Evolutionary conservation across 2,888 invertebrate genomes (phyloP), one percentile per base, ranked within the genome.

Genomic region (Drosophila paracracens): DNA sequence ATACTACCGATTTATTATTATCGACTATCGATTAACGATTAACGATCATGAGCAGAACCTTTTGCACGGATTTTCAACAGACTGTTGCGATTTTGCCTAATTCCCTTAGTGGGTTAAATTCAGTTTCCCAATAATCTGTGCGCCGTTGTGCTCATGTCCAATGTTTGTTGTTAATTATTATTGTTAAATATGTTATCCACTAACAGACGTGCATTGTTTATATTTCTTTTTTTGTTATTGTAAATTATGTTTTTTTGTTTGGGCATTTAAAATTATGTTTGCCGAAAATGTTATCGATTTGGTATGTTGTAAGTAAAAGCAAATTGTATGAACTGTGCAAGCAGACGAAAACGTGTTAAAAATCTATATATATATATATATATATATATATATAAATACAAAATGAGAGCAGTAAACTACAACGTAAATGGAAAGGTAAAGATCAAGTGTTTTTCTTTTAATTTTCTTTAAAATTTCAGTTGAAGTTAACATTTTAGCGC

Each of bases 91-190:
- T 92, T 92, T 92, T 91, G 91, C 92, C 92, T 91, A 80, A 84
- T 84, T 92, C 92, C 92, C 92, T 92, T 92, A 92, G 92, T 88
- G 87, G 92, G 92, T 92, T 91, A 90, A 92, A 92, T 92, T 76
- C 75, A 92, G 82, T 92, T 85, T 92, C 91, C 65, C 54, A 56
- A 38, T 65, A 67, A 80, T 79, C 70, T 70, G 81, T 61, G 72
- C 89, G 79, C 76, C 76, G 75, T 76, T 83, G 82, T 77, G 88
- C 84, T 89, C 91, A 83, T 86, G 72, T 65, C 40, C 27, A 33
- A 31, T 64, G 65, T 82, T 82, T 79, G 68, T 72, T 57, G 54
- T 67, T 82, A 51, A 43, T 59, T 63, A 51, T 64, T 53, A 54
- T 62, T 57, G 52, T 53, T 63, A 73, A 43, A 61, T 48, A 48